Conservation (phyloP, 2,797 vertebrate genomes). For the Sebastes matsubarae region DNA sequence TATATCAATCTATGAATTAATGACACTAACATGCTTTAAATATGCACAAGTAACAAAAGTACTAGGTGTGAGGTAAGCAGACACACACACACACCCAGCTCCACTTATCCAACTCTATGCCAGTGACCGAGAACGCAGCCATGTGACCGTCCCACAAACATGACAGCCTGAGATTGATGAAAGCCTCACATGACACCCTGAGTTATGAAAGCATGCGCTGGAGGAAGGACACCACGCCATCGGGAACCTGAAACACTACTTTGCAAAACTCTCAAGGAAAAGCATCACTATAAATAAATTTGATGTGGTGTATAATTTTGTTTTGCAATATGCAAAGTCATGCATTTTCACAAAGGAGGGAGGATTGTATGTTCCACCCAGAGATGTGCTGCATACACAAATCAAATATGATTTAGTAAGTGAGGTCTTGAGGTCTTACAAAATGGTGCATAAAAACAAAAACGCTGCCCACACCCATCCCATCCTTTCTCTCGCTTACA, state of each 20-base stretch:
- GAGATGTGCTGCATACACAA: background rate
- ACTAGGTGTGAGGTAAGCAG: background rate
- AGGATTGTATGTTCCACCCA: background rate
- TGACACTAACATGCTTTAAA: background rate
- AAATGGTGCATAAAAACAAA: background rate
- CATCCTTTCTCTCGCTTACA: background rate
- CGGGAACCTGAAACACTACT: conserved; percentile 50
- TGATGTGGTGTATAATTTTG: background rate
- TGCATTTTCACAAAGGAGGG: conserved; percentile 1
- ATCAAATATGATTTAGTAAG: background rate
- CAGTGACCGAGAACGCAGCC: conserved; percentile 29
- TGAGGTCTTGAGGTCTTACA: background rate
- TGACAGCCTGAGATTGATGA: conserved; percentile 71
- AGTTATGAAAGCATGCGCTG: conserved; percentile 60
- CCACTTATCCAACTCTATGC: background rate
- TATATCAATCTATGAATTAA: background rate
- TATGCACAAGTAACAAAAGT: conserved; percentile 7
- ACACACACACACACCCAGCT: background rate
- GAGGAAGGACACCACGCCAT: conserved; percentile 34
- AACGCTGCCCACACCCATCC: background rate
- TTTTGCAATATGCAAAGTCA: background rate
- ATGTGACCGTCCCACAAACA: conserved; percentile 54
- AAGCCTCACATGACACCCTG: conserved; percentile 71
- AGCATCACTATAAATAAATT: conserved; percentile 15
- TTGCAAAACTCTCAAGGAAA: conserved; percentile 25